These are phyloP conservation scores for Actinernus sp. DNA, from an alignment of 92 coral and sea anemone species.

Conservation along the genomic window DNA sequence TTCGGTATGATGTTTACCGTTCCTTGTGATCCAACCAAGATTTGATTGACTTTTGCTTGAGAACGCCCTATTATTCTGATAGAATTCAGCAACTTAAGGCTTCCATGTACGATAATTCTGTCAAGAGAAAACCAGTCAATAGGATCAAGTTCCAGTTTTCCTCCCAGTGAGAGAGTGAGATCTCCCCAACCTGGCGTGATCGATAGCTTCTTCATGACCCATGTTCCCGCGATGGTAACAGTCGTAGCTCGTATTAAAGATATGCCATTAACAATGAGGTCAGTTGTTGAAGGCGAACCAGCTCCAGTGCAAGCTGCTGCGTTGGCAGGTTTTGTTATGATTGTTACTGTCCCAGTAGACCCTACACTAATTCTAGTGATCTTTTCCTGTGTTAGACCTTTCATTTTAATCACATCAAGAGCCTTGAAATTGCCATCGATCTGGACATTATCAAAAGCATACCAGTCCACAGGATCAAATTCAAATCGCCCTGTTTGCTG, in stretches of 20 bases:
- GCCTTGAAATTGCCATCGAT: conserved; percentile 33
- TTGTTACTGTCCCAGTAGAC: conserved; percentile 10
- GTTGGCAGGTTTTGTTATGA: conserved; percentile 13
- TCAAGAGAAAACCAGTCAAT: conserved; percentile 41
- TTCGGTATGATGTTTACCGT: conserved; percentile 24
- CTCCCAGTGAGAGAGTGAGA: conserved; percentile 7
- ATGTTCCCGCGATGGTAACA: conserved; percentile 25
- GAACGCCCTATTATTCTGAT: conserved; percentile 37
- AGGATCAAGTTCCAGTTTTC: conserved; percentile 31
- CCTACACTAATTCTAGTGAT: conserved; percentile 27
- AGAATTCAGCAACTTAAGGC: conserved; percentile 17
- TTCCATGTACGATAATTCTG: conserved; percentile 18
- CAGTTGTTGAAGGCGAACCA: conserved; percentile 5
- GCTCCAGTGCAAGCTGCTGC: conserved; percentile 12
- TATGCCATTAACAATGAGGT: conserved; percentile 1
- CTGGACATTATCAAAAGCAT: conserved; percentile 8
- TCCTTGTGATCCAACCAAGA: conserved; percentile 17
- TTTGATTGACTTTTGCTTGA: conserved; percentile 13
- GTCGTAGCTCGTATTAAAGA: conserved; percentile 34
- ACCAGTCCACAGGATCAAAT: conserved; percentile 36
- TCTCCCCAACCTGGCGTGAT: conserved; percentile 54
- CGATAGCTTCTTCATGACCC: conserved; percentile 14
- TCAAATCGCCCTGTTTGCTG: conserved; percentile 24
- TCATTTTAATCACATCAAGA: conserved; percentile 28
- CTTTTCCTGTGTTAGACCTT: conserved; percentile 38